Base-by-base conservation (phyloP, 2,113 vertebrate species). In the Sceloporus undulatus region DNA sequence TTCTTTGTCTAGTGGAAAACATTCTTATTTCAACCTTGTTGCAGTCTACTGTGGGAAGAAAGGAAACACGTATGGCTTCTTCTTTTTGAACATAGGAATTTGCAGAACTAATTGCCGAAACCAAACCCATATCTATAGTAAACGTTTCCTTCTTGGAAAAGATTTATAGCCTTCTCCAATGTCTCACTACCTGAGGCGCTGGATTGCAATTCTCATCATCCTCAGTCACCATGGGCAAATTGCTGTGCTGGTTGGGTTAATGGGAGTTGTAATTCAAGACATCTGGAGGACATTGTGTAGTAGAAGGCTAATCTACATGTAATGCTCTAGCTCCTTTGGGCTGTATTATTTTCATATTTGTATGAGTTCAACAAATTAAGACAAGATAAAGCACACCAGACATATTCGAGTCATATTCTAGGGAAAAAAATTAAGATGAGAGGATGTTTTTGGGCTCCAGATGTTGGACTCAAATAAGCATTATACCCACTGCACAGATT, bases 21-120 rank as follows among this genome's bases (percentile, higher is more conserved):
- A 68, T 79, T 77, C 62, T 62, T 13, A 38, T 85, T 85, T 81
- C 40, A 75, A 6, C 66, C 19, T 71, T n/a, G n/a, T 66, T 78
- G 52, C 54, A 74, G 9, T 27, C 1, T 21, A 7, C 79, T 77
- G 62, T 71, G 40, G 38, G 76, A 42, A 68, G 74, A 75, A 76
- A 8, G 25, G 34, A 78, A 52, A 27, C 66, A 6, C 56, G 8
- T 42, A 40, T 42, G 18, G 19, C 6, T 68, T 80, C 27, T 62
- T 89, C 38, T 21, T 48, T 48, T 70, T 74, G 68, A 71, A 56
- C 7, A 9, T 18, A 82, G 18, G 2, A 38, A 18, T 80, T 73
- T 80, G 73, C n/a, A 52, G 79, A 86, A 19, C 48, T 56, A 86
- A 70, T 79, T 38, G 62, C 73, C 56, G 11, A 83, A 83, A 84